Percentiles rank a stretch among this genome's conserved stretches.
phyloP scores from a whole-genome alignment of 1,140 invertebrate genomes.

The Solenopsis invicta region DNA sequence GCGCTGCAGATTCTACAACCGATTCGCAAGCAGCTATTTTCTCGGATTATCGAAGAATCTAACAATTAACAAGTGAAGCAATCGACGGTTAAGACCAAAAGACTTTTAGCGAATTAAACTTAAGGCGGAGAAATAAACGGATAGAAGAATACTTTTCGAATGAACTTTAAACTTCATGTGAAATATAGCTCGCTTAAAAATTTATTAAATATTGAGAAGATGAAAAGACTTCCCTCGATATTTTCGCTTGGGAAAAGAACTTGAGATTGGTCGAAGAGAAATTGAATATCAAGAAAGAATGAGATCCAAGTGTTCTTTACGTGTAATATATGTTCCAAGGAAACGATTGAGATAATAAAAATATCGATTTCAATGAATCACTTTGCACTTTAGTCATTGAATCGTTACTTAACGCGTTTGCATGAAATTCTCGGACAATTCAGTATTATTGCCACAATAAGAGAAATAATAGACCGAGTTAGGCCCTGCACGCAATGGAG shows the following conservation, averaged over 20 bases:
- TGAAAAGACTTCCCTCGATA: background rate
- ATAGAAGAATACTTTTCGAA: background rate
- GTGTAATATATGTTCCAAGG: background rate
- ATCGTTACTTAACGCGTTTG: background rate
- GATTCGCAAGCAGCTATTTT: background rate
- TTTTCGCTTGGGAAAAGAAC: background rate
- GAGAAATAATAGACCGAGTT: background rate
- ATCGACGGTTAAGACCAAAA: background rate
- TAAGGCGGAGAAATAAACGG: background rate
- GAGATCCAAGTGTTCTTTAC: background rate
- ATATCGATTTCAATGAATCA: background rate
- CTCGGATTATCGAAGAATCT: background rate
- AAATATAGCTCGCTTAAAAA: background rate
- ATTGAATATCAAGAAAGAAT: background rate
- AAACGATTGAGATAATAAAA: background rate
- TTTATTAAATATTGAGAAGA: background rate
- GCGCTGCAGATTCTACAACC: background rate
- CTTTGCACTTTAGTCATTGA: background rate
- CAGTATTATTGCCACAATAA: background rate
- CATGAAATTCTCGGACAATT: background rate
- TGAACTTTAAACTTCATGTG: background rate
- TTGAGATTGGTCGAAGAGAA: background rate
- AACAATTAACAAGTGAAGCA: background rate
- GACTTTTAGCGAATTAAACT: conserved; percentile 1
- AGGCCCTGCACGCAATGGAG: no score